Percentiles rank a stretch among this genome's conserved stretches.
Conservation (phyloP, 2,888 invertebrate genomes). For the Therioaphis trifolii region DNA sequence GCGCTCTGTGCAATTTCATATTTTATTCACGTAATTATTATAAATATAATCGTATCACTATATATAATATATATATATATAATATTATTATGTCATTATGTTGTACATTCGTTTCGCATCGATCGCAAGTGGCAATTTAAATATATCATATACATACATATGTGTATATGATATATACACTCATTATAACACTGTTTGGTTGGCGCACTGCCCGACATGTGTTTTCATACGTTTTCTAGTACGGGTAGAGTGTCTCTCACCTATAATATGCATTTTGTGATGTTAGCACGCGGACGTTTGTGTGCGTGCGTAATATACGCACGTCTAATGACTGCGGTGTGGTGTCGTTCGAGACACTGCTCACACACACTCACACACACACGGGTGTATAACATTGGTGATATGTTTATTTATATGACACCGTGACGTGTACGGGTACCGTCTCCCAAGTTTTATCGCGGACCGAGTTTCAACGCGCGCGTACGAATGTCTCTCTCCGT, state of each 20-base stretch:
- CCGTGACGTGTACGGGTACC: too few relatives aligned
- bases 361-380: neutral
- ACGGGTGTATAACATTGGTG: neutral
- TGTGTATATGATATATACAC: too few relatives aligned
- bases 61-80: neutral
- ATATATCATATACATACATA: neutral
- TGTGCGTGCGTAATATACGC: neutral
- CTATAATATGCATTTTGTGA: too few relatives aligned
- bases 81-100: neutral
- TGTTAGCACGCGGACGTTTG: too few relatives aligned
- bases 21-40: neutral
- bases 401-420: neutral
- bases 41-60: too few relatives aligned
- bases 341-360: neutral
- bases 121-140: neutral
- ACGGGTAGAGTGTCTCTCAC: too few relatives aligned
- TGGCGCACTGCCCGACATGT: neutral
- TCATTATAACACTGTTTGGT: too few relatives aligned
- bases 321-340: too few relatives aligned
- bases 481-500: too few relatives aligned
- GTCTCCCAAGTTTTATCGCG: neutral
- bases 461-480: neutral
- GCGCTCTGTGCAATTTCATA: too few relatives aligned
- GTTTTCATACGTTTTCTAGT: neutral
- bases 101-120: neutral